These are phyloP conservation scores for Scaptomyza cyrtandrae DNA, from an alignment of 2,888 invertebrate genomes.

Conservation along the genomic window DNA sequence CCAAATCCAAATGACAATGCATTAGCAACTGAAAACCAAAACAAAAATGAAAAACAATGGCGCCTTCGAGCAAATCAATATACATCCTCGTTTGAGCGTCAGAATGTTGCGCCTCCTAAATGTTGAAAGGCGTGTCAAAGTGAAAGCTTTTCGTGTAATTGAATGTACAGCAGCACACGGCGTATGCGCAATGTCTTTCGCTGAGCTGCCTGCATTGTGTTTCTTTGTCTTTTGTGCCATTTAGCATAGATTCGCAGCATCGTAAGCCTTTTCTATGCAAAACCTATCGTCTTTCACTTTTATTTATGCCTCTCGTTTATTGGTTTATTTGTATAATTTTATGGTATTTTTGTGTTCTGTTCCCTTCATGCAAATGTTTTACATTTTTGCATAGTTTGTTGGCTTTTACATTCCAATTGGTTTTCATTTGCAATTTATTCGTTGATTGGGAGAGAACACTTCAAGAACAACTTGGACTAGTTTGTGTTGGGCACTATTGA, in stretches of 20 bases:
- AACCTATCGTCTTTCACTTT: constrained; percentile 37
- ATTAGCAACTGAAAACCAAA: constrained; percentile 43
- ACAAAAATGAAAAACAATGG: too few species aligned
- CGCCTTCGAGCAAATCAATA: constrained; percentile 31
- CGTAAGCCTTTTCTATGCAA: constrained; percentile 50
- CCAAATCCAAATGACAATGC: constrained; percentile 57
- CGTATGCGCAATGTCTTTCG: constrained; percentile 45
- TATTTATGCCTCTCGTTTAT: constrained; percentile 59
- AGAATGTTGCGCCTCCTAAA: constrained; percentile 49
- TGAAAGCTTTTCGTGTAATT: constrained; percentile 65
- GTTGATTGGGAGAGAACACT: not conserved
- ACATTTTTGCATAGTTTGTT: constrained; percentile 19
- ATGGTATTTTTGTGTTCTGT: constrained; percentile 23
- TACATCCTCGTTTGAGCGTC: constrained; percentile 19
- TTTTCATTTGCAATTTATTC: constrained; percentile 4
- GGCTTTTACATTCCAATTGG: constrained; percentile 4
- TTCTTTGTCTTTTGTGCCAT: constrained; percentile 12
- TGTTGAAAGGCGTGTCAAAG: constrained; percentile 37
- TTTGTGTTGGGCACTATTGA: not conserved
- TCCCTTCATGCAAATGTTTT: constrained; percentile 39
- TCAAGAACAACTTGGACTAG: not conserved
- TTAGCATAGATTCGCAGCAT: constrained; percentile 26
- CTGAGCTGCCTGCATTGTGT: not conserved
- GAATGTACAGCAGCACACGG: constrained; percentile 48
- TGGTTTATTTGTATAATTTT: constrained; percentile 69